A percentile compares a stretch with the other conserved stretches of the same genome.
These are phyloP conservation scores for Panagrolaimus sp. DNA, from an alignment of 1,140 invertebrate species.

Conservation along the genomic window DNA sequence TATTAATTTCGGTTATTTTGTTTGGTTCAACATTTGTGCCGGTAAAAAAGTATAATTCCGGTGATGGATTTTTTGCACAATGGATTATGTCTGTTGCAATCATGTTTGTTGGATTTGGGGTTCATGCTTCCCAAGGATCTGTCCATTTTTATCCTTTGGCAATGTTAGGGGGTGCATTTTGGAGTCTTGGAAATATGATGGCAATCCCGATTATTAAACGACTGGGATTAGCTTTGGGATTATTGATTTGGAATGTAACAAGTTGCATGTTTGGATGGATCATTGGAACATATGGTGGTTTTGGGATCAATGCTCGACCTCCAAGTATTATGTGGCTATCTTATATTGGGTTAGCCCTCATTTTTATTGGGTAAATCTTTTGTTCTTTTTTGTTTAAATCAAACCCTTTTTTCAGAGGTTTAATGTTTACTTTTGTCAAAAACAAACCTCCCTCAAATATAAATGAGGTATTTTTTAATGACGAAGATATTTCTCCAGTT, in stretches of 20 bases:
- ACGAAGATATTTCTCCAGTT: not conserved
- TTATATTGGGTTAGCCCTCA: conserved; percentile 23
- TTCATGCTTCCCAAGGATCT: not conserved
- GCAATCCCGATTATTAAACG: conserved; percentile 24
- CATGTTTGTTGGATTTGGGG: conserved; percentile 11
- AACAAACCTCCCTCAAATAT: not conserved
- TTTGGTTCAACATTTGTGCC: conserved; percentile 15
- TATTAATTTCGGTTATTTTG: not conserved
- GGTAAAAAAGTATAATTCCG: conserved; percentile 9
- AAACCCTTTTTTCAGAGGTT: not conserved
- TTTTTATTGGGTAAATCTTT: conserved; percentile 29
- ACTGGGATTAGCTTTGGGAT: conserved; percentile 29
- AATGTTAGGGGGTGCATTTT: conserved; percentile 7
- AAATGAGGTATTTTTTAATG: not conserved
- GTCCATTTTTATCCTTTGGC: conserved; percentile 14
- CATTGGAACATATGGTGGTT: conserved; percentile 33
- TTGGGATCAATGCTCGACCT: conserved; percentile 29
- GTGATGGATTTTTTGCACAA: conserved; percentile 7
- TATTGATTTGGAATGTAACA: conserved; percentile 36
- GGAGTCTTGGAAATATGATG: conserved; percentile 15
- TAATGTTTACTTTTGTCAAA: conserved; percentile 10
- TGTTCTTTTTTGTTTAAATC: not conserved
- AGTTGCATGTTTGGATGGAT: conserved; percentile 38
- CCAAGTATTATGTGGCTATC: conserved; percentile 28
- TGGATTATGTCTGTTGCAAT: conserved; percentile 16